These are phyloP conservation scores for Bombycilla garrulus DNA, from an alignment of 2,113 vertebrate genomes.

Conservation along the genomic window DNA sequence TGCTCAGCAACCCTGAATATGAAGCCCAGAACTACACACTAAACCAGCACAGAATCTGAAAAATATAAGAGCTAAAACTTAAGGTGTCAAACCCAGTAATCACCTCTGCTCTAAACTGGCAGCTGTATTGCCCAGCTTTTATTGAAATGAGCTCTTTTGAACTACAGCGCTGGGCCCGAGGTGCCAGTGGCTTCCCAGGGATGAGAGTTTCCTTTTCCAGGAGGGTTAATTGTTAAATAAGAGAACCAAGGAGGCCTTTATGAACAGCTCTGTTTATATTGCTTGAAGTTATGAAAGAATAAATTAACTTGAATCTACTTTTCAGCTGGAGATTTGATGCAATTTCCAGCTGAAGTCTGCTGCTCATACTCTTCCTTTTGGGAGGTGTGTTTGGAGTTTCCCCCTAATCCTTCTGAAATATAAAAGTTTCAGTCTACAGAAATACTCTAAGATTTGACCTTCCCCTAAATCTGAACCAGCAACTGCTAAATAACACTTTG, in stretches of 20 bases:
- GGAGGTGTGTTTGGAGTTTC: neutral
- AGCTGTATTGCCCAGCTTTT: rapidly evolving
- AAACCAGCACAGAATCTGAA: too few species aligned
- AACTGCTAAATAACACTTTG: neutral
- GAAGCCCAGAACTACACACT: too few species aligned
- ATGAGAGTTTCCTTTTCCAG: neutral
- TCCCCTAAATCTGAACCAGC: neutral
- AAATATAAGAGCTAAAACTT: too few species aligned
- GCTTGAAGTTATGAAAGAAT: neutral
- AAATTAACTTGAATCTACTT: neutral
- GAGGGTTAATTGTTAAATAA: neutral
- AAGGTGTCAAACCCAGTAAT: too few species aligned
- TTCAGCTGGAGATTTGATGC: neutral
- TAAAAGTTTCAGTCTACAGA: neutral
- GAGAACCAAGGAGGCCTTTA: neutral
- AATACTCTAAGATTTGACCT: neutral
- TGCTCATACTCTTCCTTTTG: neutral
- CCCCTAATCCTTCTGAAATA: neutral
- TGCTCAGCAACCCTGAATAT: too few species aligned
- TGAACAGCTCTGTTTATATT: neutral
- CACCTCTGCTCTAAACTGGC: neutral
- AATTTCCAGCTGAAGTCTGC: neutral
- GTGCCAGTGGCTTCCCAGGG: neutral
- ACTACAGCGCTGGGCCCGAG: neutral
- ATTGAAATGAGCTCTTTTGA: neutral